Conservation (phyloP, 2,888 invertebrate genomes). For the Aspidiotus rigidus region DNA sequence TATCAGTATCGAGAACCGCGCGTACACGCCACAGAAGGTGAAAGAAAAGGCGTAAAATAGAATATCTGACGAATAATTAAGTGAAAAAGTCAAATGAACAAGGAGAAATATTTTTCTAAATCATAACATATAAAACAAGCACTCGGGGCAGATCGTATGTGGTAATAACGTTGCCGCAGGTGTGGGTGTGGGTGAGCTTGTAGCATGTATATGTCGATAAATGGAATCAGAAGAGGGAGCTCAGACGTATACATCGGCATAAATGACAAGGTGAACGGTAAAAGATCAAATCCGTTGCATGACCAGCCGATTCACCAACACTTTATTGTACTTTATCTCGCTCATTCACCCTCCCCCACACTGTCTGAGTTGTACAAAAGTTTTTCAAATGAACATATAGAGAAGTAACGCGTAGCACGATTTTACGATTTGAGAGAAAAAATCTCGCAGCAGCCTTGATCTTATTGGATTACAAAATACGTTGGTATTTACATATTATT, state of each 20-base stretch:
- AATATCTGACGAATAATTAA: not conserved
- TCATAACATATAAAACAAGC: not conserved
- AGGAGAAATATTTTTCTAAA: conserved; percentile 17
- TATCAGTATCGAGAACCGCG: too few relatives aligned
- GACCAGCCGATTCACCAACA: not conserved
- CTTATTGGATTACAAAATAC: conserved; percentile 20
- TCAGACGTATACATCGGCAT: not conserved
- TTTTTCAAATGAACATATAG: conserved; percentile 25
- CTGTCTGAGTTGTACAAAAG: conserved; percentile 7
- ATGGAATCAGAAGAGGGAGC: conserved; percentile 22
- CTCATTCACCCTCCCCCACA: not conserved
- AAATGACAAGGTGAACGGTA: conserved; percentile 32
- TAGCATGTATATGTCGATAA: conserved; percentile 4
- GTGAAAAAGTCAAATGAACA: conserved; percentile 20
- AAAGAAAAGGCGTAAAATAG: too few relatives aligned
- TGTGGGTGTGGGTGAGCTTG: conserved; percentile 27
- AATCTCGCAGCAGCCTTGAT: conserved; percentile 25
- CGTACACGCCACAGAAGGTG: too few relatives aligned
- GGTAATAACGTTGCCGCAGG: conserved; percentile 15
- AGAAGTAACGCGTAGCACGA: conserved; percentile 28
- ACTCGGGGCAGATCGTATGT: not conserved
- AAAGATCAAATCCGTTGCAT: conserved; percentile 10
- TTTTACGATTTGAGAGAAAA: conserved; percentile 18
- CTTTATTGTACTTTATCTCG: not conserved
- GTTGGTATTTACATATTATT: conserved; percentile 8